Base-by-base conservation (phyloP, 2,113 vertebrate species). In the Crotalus tigris region DNA sequence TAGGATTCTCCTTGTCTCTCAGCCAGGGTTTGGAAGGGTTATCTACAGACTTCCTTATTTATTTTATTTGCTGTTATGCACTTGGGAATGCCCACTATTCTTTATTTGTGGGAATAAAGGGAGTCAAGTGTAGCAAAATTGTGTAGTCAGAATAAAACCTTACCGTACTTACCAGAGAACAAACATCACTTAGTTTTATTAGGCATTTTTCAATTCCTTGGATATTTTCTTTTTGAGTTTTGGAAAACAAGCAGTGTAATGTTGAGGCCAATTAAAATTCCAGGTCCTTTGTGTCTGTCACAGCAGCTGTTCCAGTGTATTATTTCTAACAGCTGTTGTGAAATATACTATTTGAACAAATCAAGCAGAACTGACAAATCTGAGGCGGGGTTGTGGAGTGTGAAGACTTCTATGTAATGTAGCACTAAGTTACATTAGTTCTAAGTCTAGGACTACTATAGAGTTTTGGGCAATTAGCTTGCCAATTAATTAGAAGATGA, bases 241-340 rank as follows among this genome's bases (percentile, higher is more conserved):
- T 57, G 58, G 88, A 91, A 92, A 95, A 95, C 92, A 93, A 97
- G 93, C 95, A 95, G 44, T 92, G 96, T 96, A 95, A 95, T 97
- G 94, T 94, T 92, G 92, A 96, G 91, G 95, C 94, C 94, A 97
- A 96, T 97, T 98, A 97, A 98, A 97, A 97, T 96, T 95, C 94
- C 92, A 89, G 85, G 92, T 92, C 91, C 75, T 96, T 96, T 95
- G 91, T 96, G 96, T 94, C 96, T 97, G 92, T 94, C 94, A 94
- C n/a, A 96, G 93, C 97, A 98, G 97, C 97, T 98, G 97, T 97
- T 98, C 87, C 95, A 95, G 97, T 97, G 96, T 96, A 97, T 97
- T 97, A 95, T 97, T 97, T 98, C 97, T 17, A 64, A 97, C 97
- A 98, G 97, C 97, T 98, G 97, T 97, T 24, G 0, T 91, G 75